Evolutionary conservation across 2,797 vertebrate species (phyloP), one percentile per base, ranked within the genome.

Genomic region (Diplodus sargus): DNA sequence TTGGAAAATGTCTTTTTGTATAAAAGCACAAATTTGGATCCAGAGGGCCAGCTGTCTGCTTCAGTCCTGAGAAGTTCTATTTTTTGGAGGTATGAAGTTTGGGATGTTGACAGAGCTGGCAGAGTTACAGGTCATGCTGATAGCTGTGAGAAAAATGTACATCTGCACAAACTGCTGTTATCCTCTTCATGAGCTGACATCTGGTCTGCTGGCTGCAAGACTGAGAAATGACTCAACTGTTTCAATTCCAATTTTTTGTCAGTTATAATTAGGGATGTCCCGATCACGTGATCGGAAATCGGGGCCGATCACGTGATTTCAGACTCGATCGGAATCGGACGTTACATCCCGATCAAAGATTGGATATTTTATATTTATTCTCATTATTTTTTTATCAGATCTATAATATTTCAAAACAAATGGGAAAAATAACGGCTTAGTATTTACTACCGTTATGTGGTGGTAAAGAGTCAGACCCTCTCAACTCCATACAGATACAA

Each of bases 1-100:
- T 76, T 49, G 11, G n/a, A 23, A 49, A 67, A 57, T 64, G 30
- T 51, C 30, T 74, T 22, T 53, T 49, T 76, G 16, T 74, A 47
- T 42, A 57, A 63, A 43, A n/a, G 16, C n/a, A 48, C 25, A 51
- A 23, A 15, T 62, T 28, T 25, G 22, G 39, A 66, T 64, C 56
- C 42, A 13, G 18, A 70, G 30, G 22, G 3, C 58, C 51, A 61
- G 18, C 2, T 14, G n/a, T 48, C 51, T 61, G 25, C 42, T 42
- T 53, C n/a, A 43, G n/a, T 13, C 12, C 52, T 58, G 45, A 28
- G 15, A 47, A 18, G 42, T 52, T 34, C 10, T 17, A 22, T 15
- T 22, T 57, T 70, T 61, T 30, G 22, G 15, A 59, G 5, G 16
- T 23, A 16, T 60, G 28, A 61, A 7, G 28, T 72, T 75, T 63